Evolutionary conservation across 1,140 invertebrate species (phyloP).

Genomic region (Pseudomyrmex dendroicus): DNA sequence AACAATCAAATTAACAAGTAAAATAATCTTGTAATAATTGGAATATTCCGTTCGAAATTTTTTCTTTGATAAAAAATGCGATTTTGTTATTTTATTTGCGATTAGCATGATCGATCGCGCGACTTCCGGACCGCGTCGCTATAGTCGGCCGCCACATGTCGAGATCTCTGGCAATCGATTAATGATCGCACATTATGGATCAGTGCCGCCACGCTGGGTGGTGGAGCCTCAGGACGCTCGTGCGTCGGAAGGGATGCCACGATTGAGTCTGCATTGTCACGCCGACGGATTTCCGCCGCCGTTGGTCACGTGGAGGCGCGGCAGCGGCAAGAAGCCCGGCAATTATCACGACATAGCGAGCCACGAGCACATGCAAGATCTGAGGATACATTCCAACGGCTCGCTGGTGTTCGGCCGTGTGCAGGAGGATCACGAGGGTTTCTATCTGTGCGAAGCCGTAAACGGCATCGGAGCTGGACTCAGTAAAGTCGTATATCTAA

Average conservation of each 20-base stretch:
- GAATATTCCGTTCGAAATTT: no score
- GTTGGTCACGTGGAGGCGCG: conserved; percentile 94
- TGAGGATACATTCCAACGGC: conserved; percentile 92
- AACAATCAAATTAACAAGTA: no score
- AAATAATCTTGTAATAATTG: no score
- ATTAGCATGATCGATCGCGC: neutral
- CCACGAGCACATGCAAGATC: conserved; percentile 82
- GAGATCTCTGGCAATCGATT: conserved; percentile 43
- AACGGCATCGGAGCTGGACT: conserved; percentile 95
- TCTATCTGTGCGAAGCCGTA: conserved; percentile 96
- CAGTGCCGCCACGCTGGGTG: conserved; percentile 96
- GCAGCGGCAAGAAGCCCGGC: conserved; percentile 91
- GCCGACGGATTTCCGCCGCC: conserved; percentile 96
- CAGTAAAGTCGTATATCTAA: conserved; percentile 94
- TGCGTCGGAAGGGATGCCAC: conserved; percentile 92
- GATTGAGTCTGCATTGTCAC: conserved; percentile 93
- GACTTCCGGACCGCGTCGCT: conserved; percentile 31
- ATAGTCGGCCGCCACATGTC: neutral
- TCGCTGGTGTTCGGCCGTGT: conserved; percentile 92
- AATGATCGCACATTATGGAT: conserved; percentile 62
- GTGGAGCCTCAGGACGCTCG: conserved; percentile 94
- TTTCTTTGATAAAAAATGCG: neutral
- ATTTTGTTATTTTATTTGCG: neutral
- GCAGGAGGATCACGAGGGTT: conserved; percentile 93
- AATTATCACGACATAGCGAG: conserved; percentile 92